Percentiles rank a stretch among this genome's conserved stretches.
Conservation (phyloP, 2,113 vertebrate genomes). For the Brachypodius melanocephalos region DNA sequence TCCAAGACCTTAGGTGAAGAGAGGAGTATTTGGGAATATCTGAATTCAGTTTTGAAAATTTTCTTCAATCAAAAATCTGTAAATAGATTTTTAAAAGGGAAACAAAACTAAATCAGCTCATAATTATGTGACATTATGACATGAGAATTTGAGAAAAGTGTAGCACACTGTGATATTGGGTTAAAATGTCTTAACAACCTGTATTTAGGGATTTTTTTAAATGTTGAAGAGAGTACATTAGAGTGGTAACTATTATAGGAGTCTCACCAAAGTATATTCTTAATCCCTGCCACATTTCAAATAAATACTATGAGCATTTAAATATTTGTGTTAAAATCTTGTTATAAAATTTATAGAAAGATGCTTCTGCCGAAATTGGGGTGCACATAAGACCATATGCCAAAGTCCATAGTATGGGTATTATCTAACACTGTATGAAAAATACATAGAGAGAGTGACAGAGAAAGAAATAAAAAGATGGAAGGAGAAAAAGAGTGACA, state of each 20-base stretch:
- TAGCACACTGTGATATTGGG: neutral
- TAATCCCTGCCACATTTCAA: neutral
- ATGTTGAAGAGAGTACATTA: neutral
- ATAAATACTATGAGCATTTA: neutral
- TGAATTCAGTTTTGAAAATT: neutral
- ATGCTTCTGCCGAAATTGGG: fast-evolving
- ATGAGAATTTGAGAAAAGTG: neutral
- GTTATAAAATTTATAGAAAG: neutral
- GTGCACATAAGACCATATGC: neutral
- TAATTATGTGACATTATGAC: neutral
- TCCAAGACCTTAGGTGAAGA: neutral
- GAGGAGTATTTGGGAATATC: neutral
- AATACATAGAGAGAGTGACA: neutral
- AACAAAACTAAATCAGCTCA: neutral
- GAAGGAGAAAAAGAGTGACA: too few relatives aligned
- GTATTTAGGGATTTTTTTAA: neutral
- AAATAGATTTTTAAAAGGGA: neutral
- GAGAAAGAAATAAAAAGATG: too few relatives aligned
- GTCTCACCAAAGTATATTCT: neutral
- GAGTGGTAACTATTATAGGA: neutral
- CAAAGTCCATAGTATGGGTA: too few relatives aligned
- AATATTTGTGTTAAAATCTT: neutral
- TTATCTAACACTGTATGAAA: too few relatives aligned
- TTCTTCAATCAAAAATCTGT: neutral
- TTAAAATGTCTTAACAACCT: neutral